A percentile compares a stretch with the other conserved stretches of the same genome.
Conservation (phyloP, 2,888 invertebrate species). For the Ophioninae sp. region DNA sequence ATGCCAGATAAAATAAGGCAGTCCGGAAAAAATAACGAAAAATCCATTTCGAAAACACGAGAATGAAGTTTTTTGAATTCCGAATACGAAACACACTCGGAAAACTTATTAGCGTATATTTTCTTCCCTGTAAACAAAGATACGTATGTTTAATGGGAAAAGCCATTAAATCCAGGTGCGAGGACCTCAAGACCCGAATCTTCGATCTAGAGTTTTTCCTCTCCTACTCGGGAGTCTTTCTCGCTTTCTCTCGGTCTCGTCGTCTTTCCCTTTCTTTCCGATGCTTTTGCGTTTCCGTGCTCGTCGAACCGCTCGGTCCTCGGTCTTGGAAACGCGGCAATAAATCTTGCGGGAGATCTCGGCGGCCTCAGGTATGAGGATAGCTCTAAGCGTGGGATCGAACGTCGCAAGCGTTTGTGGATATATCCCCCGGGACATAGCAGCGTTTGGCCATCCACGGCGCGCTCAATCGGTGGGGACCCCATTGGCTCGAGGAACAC, state of each 20-base stretch:
- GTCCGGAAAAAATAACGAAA: too few species aligned
- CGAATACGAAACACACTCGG: not conserved
- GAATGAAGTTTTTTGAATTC: too few species aligned
- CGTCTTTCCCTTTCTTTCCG: not conserved
- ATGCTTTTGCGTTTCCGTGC: not conserved
- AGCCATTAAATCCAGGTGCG: constrained; percentile 66
- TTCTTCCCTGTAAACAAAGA: not conserved
- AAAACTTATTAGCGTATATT: not conserved
- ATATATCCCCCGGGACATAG: constrained; percentile 47
- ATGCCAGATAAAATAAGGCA: too few species aligned
- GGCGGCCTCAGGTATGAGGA: constrained; percentile 57
- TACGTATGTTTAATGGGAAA: constrained; percentile 56
- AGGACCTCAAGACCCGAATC: constrained; percentile 54
- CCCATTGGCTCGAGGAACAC: constrained; percentile 35
- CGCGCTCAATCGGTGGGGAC: constrained; percentile 29
- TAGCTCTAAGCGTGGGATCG: constrained; percentile 57
- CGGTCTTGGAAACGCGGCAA: constrained; percentile 50
- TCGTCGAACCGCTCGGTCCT: constrained; percentile 2
- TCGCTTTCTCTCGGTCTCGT: constrained; percentile 2
- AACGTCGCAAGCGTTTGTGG: constrained; percentile 33
- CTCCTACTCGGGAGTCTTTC: constrained; percentile 9
- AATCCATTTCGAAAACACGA: too few species aligned
- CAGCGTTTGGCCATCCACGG: constrained; percentile 10
- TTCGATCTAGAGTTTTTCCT: constrained; percentile 42
- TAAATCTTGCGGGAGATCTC: constrained; percentile 67